phyloP scores from a whole-genome alignment of 37 sponge, comb jelly and placozoan species.

The Ephydatia muelleri region DNA sequence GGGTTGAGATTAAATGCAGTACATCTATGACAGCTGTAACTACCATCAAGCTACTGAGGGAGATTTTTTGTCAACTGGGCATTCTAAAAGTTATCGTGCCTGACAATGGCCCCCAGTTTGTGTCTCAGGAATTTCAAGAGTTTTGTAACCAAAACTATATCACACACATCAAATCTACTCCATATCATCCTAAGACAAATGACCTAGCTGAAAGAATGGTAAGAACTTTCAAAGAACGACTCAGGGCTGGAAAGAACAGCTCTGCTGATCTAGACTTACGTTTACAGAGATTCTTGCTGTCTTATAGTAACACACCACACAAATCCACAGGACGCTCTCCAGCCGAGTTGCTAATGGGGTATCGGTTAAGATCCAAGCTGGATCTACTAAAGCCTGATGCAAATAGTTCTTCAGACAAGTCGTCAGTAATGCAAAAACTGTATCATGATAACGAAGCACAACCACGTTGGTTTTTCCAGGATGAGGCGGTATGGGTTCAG shows the following conservation, averaged over 20 bases:
- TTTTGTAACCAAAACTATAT: background rate
- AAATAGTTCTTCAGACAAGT: too few relatives aligned
- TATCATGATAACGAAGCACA: too few relatives aligned
- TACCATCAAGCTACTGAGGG: constrained; percentile 19
- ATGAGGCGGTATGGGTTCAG: too few relatives aligned
- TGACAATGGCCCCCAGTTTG: constrained; percentile 14
- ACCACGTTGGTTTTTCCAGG: too few relatives aligned
- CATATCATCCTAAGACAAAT: constrained; percentile 2
- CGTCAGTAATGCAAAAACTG: too few relatives aligned
- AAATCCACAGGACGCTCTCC: constrained; percentile 7
- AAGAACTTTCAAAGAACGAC: constrained; percentile 9
- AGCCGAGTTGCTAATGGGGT: constrained; percentile 5
- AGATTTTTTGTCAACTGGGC: constrained; percentile 23
- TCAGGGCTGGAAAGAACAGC: background rate
- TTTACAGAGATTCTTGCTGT: constrained; percentile 6
- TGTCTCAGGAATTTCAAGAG: constrained; percentile 1
- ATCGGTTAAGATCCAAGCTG: background rate
- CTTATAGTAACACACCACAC: constrained; percentile 16
- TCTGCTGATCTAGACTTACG: background rate
- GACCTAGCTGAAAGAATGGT: constrained; percentile 1
- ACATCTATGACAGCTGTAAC: constrained; percentile 8
- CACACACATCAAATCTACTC: background rate
- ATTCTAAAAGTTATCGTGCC: constrained; percentile 21
- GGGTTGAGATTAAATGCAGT: constrained; percentile 2
- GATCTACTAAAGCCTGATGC: background rate